phyloP scores from a whole-genome alignment of 2,888 invertebrate species.

The Dicroscelio sp. region DNA sequence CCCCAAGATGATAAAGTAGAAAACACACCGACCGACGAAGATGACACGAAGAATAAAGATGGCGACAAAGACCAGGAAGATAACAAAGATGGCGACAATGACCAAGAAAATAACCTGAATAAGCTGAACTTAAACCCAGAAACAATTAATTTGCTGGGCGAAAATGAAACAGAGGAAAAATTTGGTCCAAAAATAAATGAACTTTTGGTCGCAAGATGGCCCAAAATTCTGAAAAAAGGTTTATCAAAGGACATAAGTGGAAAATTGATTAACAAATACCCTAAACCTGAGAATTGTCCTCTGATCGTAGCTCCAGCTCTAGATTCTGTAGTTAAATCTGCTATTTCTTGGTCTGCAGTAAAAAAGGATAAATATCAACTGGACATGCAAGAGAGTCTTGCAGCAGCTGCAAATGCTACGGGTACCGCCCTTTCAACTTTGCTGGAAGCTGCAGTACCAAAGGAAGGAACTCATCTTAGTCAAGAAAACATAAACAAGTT shows the following conservation, averaged over 20 bases:
- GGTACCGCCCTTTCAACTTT: background rate
- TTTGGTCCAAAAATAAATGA: slow-evolving; percentile 10
- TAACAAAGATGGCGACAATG: too few species aligned
- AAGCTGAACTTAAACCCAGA: background rate
- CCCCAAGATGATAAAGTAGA: background rate
- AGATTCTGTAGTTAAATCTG: background rate
- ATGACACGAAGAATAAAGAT: background rate
- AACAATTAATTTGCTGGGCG: background rate
- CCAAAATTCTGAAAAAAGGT: background rate
- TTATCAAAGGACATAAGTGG: background rate
- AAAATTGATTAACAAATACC: slow-evolving; percentile 23
- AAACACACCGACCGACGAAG: background rate
- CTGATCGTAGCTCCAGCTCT: background rate
- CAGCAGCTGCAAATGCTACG: background rate
- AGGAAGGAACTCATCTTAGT: background rate
- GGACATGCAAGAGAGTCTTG: background rate
- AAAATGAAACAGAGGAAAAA: background rate
- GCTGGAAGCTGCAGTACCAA: background rate
- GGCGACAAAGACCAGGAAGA: slow-evolving; percentile 18
- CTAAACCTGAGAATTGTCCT: slow-evolving; percentile 2
- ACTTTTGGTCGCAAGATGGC: background rate
- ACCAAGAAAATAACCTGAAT: too few species aligned
- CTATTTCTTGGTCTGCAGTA: slow-evolving; percentile 15
- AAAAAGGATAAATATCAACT: background rate
- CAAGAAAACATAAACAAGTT: background rate